Evolutionary conservation across 2,888 invertebrate species (phyloP), one percentile per base, ranked within the genome.

Genomic region (Seira musarum): DNA sequence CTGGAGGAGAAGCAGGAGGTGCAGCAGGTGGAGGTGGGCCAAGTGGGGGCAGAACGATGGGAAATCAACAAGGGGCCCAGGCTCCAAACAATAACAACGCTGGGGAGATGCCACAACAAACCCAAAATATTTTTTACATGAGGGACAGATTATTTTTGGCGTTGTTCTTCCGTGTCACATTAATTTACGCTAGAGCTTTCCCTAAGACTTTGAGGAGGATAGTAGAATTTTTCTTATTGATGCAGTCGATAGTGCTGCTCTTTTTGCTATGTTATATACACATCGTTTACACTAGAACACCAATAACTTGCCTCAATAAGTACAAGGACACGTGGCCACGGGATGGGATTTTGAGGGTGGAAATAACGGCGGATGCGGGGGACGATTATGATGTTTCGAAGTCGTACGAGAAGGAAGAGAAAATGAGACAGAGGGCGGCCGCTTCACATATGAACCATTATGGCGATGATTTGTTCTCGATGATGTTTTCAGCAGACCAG

Each of bases 131-230:
- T 17, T 86, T 86, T 81, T 83, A 94, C 90, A 95, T 97, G 79
- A 91, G 98, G 87, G 97, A 98, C 89, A 92, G 97, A 86, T 90
- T 98, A 73, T 98, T 98, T 89, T 96, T 98, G 90, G 97, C 97
- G 15, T 91, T 99, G 86, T 98, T 99, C 90, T 94, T 97, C 88
- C 94, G 96, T 89, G 93, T 95, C 86, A 95, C 99, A 1, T 90
- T 98, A 87, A 93, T 95, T 21, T 99, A 99, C 90, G 97, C 97
- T 60, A 92, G 96, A 87, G 93, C 95, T 73, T 95, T 99, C 90
- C 97, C 96, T 30, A 92, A 93, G 89, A 93, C 94, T 82, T 92
- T 95, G 60, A 90, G 96, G 87, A 91, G 96, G 88, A 91, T 95
- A 87, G 92, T 97, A 88, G 97, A 96, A 89, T 95, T 95, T 89